Base-by-base conservation (phyloP, 2,888 invertebrate genomes). In the Cenopis cana region DNA sequence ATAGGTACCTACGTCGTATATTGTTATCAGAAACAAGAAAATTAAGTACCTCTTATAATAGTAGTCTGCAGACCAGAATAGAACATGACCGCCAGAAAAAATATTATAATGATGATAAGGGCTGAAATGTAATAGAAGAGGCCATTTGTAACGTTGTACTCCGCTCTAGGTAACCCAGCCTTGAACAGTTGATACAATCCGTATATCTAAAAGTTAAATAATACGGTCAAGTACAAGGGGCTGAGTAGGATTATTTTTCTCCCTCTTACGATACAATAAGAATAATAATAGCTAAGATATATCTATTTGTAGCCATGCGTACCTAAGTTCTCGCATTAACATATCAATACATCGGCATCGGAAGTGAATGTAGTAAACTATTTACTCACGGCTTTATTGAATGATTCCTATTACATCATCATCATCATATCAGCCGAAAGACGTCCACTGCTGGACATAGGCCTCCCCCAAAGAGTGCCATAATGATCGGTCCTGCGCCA, bases 41-140 rank as follows among this genome's bases (percentile, higher is more conserved):
- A 46, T 20, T 38, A 12, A 9, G 65, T 76, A 90, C 93, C 91
- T 89, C 91, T 80, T 75, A 93, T 89, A 64, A 93, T 93, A 18
- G 93, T 89, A 49, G 93, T 91, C 74, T 93, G 93, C 33, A 93
- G 85, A 72, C 90, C 91, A 68, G 90, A 90, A 77, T 93, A 93
- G 79, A 93, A 93, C 87, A 93, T 92, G 61, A 92, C 91, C 1
- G 89, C 88, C 1, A 92, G 83, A 74, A 93, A 93, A 73, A 92
- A 85, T 17, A 91, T 87, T 55, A 92, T 91, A 79, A 91, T 90
- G 33, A 91, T 85, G 56, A 93, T 89, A 12, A 92, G 79, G 3
- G 90, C 87, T 90, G 91, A 91, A 20, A 91, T 85, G 69, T 93
- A 93, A 76, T 92, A 93, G 75, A 88, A 92, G 0, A 93, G 82